phyloP scores from a whole-genome alignment of 2,888 invertebrate genomes.

The Sarcophaga subvicina region DNA sequence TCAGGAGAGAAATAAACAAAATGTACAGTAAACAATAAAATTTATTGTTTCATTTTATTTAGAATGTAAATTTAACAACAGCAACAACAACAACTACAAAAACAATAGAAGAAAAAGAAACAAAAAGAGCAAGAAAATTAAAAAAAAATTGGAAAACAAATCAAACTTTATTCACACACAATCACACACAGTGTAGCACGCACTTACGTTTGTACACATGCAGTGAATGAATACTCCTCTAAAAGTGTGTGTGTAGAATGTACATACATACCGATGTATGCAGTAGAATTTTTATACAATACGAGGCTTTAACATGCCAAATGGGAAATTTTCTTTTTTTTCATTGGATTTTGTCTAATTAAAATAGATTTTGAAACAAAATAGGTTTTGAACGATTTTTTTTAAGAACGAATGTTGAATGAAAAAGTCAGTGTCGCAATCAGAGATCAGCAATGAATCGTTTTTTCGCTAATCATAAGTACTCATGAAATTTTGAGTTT shows the following conservation, averaged over 20 bases:
- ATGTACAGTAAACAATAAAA: constrained; percentile 66
- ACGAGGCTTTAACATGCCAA: background rate
- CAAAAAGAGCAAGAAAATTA: background rate
- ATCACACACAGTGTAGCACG: background rate
- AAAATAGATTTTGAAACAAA: background rate
- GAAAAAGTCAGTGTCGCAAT: too few species aligned
- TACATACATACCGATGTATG: background rate
- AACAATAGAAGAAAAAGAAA: constrained; percentile 26
- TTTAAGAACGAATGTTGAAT: too few species aligned
- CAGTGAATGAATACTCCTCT: background rate
- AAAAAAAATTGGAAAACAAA: constrained; percentile 43
- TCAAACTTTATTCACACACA: constrained; percentile 40
- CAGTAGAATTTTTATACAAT: background rate
- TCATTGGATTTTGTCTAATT: background rate
- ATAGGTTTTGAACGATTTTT: too few species aligned
- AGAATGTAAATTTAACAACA: constrained; percentile 64
- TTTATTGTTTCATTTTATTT: constrained; percentile 69
- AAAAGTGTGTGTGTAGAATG: background rate
- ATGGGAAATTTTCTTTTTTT: background rate
- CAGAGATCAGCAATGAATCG: too few species aligned
- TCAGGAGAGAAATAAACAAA: constrained; percentile 67
- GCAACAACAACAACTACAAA: constrained; percentile 26
- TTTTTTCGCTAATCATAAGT: too few species aligned
- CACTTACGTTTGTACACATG: background rate
- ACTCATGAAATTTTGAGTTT: too few species aligned